Percentiles rank a stretch among this genome's conserved stretches.
phyloP scores from a whole-genome alignment of 2,888 invertebrate species.

The Drosophila kambysellisi region DNA sequence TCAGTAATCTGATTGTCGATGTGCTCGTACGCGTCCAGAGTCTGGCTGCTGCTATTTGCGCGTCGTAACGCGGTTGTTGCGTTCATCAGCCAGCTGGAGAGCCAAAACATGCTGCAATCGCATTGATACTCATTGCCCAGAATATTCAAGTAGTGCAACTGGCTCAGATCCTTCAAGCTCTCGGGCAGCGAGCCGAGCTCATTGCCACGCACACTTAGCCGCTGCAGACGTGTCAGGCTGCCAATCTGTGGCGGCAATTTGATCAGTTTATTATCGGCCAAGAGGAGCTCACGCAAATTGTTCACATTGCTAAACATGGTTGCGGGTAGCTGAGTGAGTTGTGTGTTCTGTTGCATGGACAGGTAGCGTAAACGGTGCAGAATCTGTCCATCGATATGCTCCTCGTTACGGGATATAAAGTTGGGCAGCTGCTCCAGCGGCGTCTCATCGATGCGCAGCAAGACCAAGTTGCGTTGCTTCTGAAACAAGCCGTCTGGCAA shows the following conservation, averaged over 20 bases:
- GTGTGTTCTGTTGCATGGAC: conserved; percentile 88
- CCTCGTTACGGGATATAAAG: conserved; percentile 86
- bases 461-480: conserved; percentile 87
- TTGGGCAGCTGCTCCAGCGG: conserved; percentile 87
- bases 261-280: conserved; percentile 89
- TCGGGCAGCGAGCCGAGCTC: conserved; percentile 89
- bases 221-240: conserved; percentile 85
- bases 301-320: conserved; percentile 88
- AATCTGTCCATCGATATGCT: conserved; percentile 72
- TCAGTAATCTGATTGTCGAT: conserved; percentile 85
- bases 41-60: conserved; percentile 72
- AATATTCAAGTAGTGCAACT: conserved; percentile 89
- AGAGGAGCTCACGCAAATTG: conserved; percentile 88
- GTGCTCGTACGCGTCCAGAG: conserved; percentile 60
- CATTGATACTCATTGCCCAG: conserved; percentile 93
- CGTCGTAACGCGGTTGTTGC: conserved; percentile 59
- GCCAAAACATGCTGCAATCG: conserved; percentile 94
- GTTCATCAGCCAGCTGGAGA: conserved; percentile 87
- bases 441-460: conserved; percentile 89
- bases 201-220: conserved; percentile 90
- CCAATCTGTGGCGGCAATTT: conserved; percentile 86
- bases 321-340: conserved; percentile 88
- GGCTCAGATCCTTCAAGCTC: conserved; percentile 88
- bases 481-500: conserved; percentile 88
- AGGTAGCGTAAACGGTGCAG: conserved; percentile 88